A percentile compares a stretch with the other conserved stretches of the same genome.
These are phyloP conservation scores for Dryas iulia DNA, from an alignment of 1,140 invertebrate species.

Conservation along the genomic window DNA sequence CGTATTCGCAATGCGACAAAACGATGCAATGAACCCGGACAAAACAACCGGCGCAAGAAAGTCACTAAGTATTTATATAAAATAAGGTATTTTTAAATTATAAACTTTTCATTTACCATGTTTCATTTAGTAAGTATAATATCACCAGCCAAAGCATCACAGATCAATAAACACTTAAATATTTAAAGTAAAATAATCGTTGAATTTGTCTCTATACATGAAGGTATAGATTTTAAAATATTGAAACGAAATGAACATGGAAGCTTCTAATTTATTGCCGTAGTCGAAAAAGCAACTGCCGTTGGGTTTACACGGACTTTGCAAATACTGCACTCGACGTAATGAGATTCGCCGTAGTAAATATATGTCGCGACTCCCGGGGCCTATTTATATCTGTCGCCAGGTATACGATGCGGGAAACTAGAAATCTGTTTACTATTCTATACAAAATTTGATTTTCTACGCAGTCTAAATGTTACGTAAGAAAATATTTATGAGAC, in stretches of 20 bases:
- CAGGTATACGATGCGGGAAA: conserved; percentile 9
- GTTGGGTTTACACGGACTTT: not conserved
- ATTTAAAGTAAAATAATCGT: not conserved
- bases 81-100: too few relatives aligned
- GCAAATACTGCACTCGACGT: conserved; percentile 17
- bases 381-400: conserved; percentile 26
- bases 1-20: conserved; percentile 29
- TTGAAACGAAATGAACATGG: not conserved
- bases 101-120: too few relatives aligned
- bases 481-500: not conserved
- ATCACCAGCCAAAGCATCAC: too few relatives aligned
- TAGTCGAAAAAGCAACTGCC: not conserved
- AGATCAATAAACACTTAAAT: too few relatives aligned
- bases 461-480: not conserved
- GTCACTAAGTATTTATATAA: too few relatives aligned
- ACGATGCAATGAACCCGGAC: conserved; percentile 36
- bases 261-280: not conserved
- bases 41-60: not conserved
- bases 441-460: not conserved
- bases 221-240: not conserved
- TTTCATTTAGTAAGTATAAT: too few relatives aligned
- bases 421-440: conserved; percentile 13
- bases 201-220: not conserved
- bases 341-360: conserved; percentile 27
- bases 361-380: conserved; percentile 15